Evolutionary conservation across 2,797 vertebrate genomes (phyloP), one percentile per base, ranked within the genome.

Genomic region (Tympanoctomys barrerae): DNA sequence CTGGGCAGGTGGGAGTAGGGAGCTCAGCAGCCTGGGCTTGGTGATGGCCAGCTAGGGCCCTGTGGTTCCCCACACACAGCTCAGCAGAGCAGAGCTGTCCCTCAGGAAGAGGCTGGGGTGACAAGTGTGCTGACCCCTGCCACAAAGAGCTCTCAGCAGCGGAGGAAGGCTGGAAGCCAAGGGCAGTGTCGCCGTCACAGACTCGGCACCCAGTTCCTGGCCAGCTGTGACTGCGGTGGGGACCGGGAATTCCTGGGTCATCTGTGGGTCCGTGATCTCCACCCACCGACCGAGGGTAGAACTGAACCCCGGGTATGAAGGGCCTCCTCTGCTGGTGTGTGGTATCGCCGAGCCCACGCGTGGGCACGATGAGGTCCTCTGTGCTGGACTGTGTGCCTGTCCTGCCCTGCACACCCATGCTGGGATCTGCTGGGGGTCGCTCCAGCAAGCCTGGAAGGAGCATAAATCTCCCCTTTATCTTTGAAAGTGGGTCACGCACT

Each of bases 261-360:
- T 26, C 39, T 10, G 36, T 39, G 71, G 71, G 68, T 19, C 68
- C 4, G 1, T 21, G n/a, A 11, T 42, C 71, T 26, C 71, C 71
- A 42, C 39, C 70, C 24, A 42, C 39, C 22, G 1, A 6, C 21
- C 5, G 21, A 26, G 70, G 19, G 19, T 9, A 19, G n/a, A 9
- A 2, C 36, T 2, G 9, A 22, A 39, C 36, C 70, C 21, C 4
- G 1, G 21, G 9, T 39, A 33, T 33, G 49, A 52, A 22, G 64
- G 33, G 33, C 24, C 46, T 18, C 66, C 22, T 28, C 14, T 21
- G 4, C 49, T 4, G 14, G 2, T 6, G 8, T 54, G 64, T n/a
- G 28, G 12, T 12, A 5, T 8, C 6, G 12, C 8, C 28, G 4
- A 31, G 12, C 18, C 39, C 21, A 10, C 7, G 10, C 0, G 33